Evolutionary conservation across 2,888 invertebrate genomes (phyloP).

Genomic region (Tachystola acroxantha): DNA sequence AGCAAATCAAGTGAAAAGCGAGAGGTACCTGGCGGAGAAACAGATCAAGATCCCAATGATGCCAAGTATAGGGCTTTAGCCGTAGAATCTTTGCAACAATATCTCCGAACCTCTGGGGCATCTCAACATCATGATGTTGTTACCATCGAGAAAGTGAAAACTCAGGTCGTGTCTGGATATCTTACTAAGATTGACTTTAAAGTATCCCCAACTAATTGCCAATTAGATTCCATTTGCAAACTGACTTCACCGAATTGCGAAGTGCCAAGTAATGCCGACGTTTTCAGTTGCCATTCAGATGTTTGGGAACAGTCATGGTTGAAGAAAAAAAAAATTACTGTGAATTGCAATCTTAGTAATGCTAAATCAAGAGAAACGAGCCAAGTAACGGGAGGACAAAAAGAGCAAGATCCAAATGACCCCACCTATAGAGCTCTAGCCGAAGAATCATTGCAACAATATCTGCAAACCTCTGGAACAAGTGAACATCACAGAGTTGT

Average conservation of each 20-base stretch:
- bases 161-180: conserved; percentile 8
- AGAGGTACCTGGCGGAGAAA: not conserved
- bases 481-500: conserved; percentile 12
- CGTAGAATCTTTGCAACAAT: conserved; percentile 2
- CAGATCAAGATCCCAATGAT: not conserved
- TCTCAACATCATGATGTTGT: not conserved
- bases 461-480: conserved; percentile 12
- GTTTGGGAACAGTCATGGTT: conserved; percentile 11
- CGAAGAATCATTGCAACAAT: conserved; percentile 25
- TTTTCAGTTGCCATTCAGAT: not conserved
- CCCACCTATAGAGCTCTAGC: conserved; percentile 19
- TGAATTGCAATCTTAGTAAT: conserved; percentile 9
- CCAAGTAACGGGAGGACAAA: not conserved
- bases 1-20: conserved; percentile 14
- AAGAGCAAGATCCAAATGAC: conserved; percentile 14
- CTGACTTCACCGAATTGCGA: not conserved
- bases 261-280: not conserved
- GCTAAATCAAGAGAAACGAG: conserved; percentile 16
- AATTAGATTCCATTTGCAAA: not conserved
- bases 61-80: conserved; percentile 1
- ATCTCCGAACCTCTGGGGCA: not conserved
- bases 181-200: conserved; percentile 10
- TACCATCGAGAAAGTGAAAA: conserved; percentile 3
- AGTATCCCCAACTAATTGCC: conserved; percentile 4
- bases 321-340: conserved; percentile 7